Base-by-base conservation (phyloP, 2,797 vertebrate species). In the Myotis daubentonii region DNA sequence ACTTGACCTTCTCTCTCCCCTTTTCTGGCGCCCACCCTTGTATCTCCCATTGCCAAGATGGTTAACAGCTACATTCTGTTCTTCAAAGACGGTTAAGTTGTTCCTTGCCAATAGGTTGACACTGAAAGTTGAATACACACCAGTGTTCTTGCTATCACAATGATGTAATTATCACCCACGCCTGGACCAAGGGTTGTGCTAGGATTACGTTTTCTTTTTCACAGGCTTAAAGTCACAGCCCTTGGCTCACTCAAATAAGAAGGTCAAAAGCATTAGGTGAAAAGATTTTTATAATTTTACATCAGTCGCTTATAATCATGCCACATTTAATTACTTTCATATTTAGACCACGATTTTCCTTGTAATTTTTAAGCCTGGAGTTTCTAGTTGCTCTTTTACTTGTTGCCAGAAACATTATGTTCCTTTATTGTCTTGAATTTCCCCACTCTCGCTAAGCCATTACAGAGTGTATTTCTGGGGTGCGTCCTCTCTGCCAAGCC, bases 321-420 rank as follows among this genome's bases (percentile, higher is more conserved):
- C 11, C 85, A 75, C 76, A 17, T 91, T 89, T 90, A 71, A 30
- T 41, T 72, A 66, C 38, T 47, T 80, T 78, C 53, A 66, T 65
- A 30, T 71, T 78, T 79, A 84, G 65, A 84, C 33, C 25, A 55
- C 5, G 41, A 49, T n/a, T 90, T 90, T 71, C 41, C 75, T 82
- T 86, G 17, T 55, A 36, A 82, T 57, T 79, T 93, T 93, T 91
- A 88, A 84, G 79, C 72, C 49, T 84, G 23, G 28, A 94, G 16
- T 55, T 93, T 93, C 82, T 87, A 66, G 72, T 74, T 19, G 8
- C 25, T 47, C 44, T 7, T 86, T 57, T 38, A 65, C 57, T 89
- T 80, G 60, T n/a, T 80, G 33, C 81, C 68, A 60, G 83, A 85
- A 82, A 44, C 25, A n/a, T 38, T 41, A 33, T 60, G 36, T 30